Conservation (phyloP, 1,140 invertebrate genomes). For the Metaphire vulgaris region DNA sequence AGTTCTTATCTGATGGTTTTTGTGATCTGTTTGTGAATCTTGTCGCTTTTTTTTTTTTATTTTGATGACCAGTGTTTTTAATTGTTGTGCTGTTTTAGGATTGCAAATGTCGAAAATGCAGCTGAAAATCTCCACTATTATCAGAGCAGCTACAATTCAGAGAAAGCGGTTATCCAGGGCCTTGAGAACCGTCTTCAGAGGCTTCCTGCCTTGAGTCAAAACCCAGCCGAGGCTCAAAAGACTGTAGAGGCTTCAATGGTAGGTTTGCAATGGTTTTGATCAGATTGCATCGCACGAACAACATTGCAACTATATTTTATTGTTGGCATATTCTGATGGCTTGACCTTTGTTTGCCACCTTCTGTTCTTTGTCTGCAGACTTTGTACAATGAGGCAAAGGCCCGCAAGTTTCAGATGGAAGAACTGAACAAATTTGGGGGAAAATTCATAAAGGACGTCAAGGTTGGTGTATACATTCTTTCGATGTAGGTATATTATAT, state of each 20-base stretch:
- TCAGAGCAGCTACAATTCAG: neutral
- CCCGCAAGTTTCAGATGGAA: slow-evolving; percentile 85
- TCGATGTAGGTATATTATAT: too few species aligned
- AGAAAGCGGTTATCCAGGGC: neutral
- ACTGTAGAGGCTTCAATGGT: neutral
- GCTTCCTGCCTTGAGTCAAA: neutral
- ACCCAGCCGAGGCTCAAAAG: neutral
- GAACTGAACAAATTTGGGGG: slow-evolving; percentile 89
- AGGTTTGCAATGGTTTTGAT: neutral
- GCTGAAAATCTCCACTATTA: neutral
- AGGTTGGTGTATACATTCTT: too few species aligned
- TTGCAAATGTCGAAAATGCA: neutral
- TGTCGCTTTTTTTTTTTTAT: neutral
- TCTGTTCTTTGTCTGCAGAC: slow-evolving; percentile 64
- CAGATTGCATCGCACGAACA: too few species aligned
- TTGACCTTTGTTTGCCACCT: too few species aligned
- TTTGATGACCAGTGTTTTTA: neutral
- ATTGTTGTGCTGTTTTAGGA: neutral
- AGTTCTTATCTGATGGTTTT: too few species aligned
- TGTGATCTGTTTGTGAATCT: too few species aligned
- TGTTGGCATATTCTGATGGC: too few species aligned
- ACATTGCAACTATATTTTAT: too few species aligned
- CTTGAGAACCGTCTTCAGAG: neutral
- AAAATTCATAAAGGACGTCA: slow-evolving; percentile 90
- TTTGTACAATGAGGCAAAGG: slow-evolving; percentile 79